These are phyloP conservation scores for Corvus cornix DNA, from an alignment of 2,113 vertebrate genomes.

Conservation along the genomic window DNA sequence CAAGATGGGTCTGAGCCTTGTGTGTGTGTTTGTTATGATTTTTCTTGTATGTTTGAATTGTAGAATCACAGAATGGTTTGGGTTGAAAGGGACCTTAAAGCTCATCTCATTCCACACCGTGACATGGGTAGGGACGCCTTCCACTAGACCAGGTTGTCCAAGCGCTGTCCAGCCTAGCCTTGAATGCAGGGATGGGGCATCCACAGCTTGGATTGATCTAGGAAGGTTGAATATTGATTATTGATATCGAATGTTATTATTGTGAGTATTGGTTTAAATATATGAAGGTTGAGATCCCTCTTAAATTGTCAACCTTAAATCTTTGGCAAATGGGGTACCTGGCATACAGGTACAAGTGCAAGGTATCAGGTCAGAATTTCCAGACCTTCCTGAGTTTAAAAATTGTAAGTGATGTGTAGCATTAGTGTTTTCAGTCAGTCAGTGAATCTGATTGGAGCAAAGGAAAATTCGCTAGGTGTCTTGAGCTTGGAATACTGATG, in stretches of 20 bases:
- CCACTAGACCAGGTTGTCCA: not conserved
- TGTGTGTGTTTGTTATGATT: rapidly evolving
- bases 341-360: not conserved
- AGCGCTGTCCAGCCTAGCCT: not conserved
- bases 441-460: not conserved
- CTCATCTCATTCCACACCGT: not conserved
- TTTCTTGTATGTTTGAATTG: not conserved
- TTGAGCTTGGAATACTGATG: not conserved
- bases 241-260: not conserved
- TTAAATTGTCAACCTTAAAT: not conserved
- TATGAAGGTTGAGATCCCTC: not conserved
- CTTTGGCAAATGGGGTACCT: not conserved
- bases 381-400: not conserved
- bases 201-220: not conserved
- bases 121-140: not conserved
- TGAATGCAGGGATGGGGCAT: not conserved
- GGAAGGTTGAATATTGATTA: not conserved
- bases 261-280: not conserved
- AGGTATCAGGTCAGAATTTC: not conserved
- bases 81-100: not conserved
- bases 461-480: not conserved
- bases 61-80: not conserved
- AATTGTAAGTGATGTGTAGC: not conserved
- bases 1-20: not conserved
- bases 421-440: not conserved